Base-by-base conservation (phyloP, 2,113 vertebrate genomes). In the Chaetorhynchus papuensis region DNA sequence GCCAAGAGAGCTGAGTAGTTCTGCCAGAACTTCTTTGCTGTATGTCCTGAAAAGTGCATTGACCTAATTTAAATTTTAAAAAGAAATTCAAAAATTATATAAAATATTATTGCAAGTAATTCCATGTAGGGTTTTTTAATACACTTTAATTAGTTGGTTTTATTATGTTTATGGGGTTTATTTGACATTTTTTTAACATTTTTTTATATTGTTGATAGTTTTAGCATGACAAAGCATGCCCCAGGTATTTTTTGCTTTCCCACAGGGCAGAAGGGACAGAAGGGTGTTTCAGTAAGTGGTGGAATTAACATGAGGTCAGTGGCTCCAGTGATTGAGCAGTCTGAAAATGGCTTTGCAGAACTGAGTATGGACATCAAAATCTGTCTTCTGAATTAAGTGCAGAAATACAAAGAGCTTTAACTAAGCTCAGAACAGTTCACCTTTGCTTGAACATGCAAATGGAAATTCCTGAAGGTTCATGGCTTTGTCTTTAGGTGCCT, bases 121-220 rank as follows among this genome's bases (percentile, higher is more conserved):
- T 16, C 7, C 20, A 30, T 30, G 23, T 27, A 60, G 28, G 3
- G 0, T 2, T 30, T 52, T 4, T 12, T 19, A 47, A 21, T 41
- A 17, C 31, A 8, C 26, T 50, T 57, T 18, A 33, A 26, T 15
- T 27, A 15, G 13, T 56, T 47, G 5, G 6, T 54, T 84, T 83
- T 39, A 31, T 77, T 44, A 30, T 24, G 6, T 14, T 47, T 56
- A 50, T n/a, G 8, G 0, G 13, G n/a, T 60, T 76, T 4, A 35
- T 53, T 78, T 42, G 3, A 52, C 22, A n/a, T 31, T 35, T n/a
- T 52, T 26, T 2, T 5, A 28, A 50, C 3, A 2, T 9, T 15
- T 76, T 13, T 56, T 80, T 49, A 12, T 45, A 45, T 52, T 66
- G 9, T 28, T 94, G 18, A 54, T 27, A 53, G 6, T 52, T 93